Conservation (phyloP, 2,888 invertebrate species). For the Blera fallax region DNA sequence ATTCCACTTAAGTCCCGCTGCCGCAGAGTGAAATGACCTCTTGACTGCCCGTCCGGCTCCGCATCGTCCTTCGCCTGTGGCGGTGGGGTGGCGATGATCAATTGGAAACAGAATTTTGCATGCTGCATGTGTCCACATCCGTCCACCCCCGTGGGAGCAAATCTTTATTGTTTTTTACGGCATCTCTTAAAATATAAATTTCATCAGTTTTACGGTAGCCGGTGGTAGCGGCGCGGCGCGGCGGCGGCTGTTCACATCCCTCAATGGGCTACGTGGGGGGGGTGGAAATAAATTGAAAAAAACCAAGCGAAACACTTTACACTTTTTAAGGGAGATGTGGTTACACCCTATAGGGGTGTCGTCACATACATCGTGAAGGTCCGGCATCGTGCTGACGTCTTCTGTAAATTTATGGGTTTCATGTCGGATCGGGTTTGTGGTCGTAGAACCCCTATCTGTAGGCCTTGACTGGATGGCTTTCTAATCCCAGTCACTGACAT, state of each 20-base stretch:
- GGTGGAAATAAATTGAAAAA: too few species aligned
- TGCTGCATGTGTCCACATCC: slow-evolving; percentile 36
- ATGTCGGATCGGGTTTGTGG: neutral
- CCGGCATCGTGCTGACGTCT: too few species aligned
- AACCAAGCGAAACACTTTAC: too few species aligned
- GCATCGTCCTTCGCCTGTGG: neutral
- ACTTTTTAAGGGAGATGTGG: too few species aligned
- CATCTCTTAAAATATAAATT: slow-evolving; percentile 39
- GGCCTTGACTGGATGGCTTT: neutral
- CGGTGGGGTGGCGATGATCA: slow-evolving; percentile 26
- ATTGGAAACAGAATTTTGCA: slow-evolving; percentile 38
- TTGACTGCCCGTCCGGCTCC: neutral
- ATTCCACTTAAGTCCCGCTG: neutral
- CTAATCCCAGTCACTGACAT: slow-evolving; percentile 28
- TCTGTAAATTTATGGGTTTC: too few species aligned
- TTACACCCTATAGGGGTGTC: too few species aligned
- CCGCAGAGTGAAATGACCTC: slow-evolving; percentile 61
- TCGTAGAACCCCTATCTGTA: neutral
- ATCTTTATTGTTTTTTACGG: slow-evolving; percentile 15
- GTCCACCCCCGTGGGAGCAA: slow-evolving; percentile 30
- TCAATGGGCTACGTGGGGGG: too few species aligned
- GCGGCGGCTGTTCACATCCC: slow-evolving; percentile 30
- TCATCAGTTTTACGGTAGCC: neutral
- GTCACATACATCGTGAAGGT: too few species aligned
- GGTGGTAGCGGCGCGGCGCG: neutral